Evolutionary conservation across 2,888 invertebrate species (phyloP).

Genomic region (Aphelenchoides bicaudatus): DNA sequence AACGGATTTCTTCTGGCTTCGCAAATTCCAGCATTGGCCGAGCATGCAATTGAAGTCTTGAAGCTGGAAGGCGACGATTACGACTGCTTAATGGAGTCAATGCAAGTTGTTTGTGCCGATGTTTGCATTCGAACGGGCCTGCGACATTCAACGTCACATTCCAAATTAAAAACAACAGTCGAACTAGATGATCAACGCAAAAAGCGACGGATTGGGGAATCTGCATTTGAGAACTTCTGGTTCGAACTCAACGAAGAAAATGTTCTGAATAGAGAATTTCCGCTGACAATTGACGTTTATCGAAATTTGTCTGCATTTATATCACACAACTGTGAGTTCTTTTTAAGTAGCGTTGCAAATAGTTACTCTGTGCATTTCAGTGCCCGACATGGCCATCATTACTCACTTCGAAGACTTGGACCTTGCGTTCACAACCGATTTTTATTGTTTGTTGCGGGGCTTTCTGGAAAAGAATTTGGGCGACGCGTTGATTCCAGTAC

Average conservation of each 20-base stretch:
- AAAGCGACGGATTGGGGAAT: slow-evolving; percentile 28
- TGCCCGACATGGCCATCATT: slow-evolving; percentile 47
- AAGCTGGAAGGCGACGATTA: slow-evolving; percentile 23
- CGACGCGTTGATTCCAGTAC: slow-evolving; percentile 59
- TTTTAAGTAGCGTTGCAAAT: not conserved
- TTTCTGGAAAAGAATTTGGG: slow-evolving; percentile 64
- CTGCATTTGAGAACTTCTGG: slow-evolving; percentile 35
- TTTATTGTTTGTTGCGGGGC: slow-evolving; percentile 49
- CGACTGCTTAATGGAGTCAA: slow-evolving; percentile 51
- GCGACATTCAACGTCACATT: not conserved
- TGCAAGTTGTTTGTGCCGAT: slow-evolving; percentile 24
- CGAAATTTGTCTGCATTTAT: slow-evolving; percentile 46
- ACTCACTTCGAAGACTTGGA: slow-evolving; percentile 39
- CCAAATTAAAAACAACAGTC: not conserved
- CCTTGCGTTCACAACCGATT: slow-evolving; percentile 43
- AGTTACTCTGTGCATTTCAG: slow-evolving; percentile 35
- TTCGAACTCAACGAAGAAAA: slow-evolving; percentile 33
- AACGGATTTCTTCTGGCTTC: slow-evolving; percentile 41
- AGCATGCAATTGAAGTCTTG: slow-evolving; percentile 29
- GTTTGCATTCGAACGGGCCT: slow-evolving; percentile 18
- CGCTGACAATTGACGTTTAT: slow-evolving; percentile 40
- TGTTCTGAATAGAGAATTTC: slow-evolving; percentile 39
- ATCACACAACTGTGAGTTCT: slow-evolving; percentile 41
- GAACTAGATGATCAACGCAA: not conserved
- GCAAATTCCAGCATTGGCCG: slow-evolving; percentile 25